Evolutionary conservation across 2,888 invertebrate species (phyloP), one percentile per base, ranked within the genome.

Genomic region (Ormyrus thymus): DNA sequence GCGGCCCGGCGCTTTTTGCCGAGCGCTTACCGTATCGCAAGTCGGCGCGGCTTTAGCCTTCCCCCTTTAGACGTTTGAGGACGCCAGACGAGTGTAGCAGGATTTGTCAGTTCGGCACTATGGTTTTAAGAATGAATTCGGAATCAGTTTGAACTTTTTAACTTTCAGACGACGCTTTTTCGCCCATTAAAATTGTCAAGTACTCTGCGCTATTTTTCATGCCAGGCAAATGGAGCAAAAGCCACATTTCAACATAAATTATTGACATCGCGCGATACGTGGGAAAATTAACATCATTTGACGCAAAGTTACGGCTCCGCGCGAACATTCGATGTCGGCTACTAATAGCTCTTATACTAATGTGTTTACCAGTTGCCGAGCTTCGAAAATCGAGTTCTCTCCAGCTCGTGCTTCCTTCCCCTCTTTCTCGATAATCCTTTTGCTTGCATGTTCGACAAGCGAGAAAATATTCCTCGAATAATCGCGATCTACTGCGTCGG

Each of bases 281-380:
- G 9, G 59, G 15, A 61, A 74, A 77, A 80, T 77, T 80, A 77
- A 79, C 73, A 74, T 82, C 77, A 66, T 77, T 82, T 82, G 81
- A 70, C 65, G 61, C 55, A 79, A 82, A 81, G 58, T 77, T 80
- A 70, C 64, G 80, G 56, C 58, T 64, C 13, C 71, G 55, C 46
- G 65, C 29, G 74, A 70, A 43, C 65, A 65, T 59, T 80, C 78
- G 74, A 81, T 80, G 78, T 83, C 82, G 82, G 81, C 81, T 83
- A 78, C 84, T 84, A 85, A 85, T 82, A 84, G 85, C 82, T 83
- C 82, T 79, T 80, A 80, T 83, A 84, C 83, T 81, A 84, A 86
- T 86, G 85, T 87, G 86, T 86, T 84, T 84, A 85, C 85, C 83
- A 79, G 75, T 78, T 78, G 72, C 56, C 55, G 62, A 75, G 74